phyloP scores from a whole-genome alignment of 1,140 invertebrate species.

The Eubasilissa regina region DNA sequence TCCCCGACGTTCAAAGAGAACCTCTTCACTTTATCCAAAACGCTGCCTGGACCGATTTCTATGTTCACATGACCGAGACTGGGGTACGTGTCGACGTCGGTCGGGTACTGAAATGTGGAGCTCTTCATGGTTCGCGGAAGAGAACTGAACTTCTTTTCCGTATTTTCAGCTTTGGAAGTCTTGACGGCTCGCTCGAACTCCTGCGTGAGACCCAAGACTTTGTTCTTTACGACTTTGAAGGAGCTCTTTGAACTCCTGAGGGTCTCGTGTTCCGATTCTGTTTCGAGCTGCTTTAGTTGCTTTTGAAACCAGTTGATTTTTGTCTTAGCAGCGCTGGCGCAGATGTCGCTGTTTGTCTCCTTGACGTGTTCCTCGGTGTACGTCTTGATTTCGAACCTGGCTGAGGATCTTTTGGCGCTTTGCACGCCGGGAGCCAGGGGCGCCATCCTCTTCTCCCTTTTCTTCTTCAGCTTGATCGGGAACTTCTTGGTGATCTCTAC shows the following conservation, averaged over 20 bases:
- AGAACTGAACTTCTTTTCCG: slow-evolving; percentile 21
- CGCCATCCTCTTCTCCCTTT: slow-evolving; percentile 46
- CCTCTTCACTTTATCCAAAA: slow-evolving; percentile 69
- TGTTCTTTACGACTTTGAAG: slow-evolving; percentile 38
- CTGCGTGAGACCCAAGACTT: slow-evolving; percentile 46
- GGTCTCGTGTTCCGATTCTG: slow-evolving; percentile 65
- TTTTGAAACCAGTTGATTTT: slow-evolving; percentile 72
- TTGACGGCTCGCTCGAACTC: slow-evolving; percentile 44
- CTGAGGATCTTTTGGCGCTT: slow-evolving; percentile 62
- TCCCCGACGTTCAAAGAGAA: slow-evolving; percentile 62
- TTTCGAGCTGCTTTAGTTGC: slow-evolving; percentile 64
- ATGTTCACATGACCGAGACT: slow-evolving; percentile 12
- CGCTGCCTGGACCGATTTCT: slow-evolving; percentile 64
- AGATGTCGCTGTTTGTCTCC: slow-evolving; percentile 63
- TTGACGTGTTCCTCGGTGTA: slow-evolving; percentile 66
- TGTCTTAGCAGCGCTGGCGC: slow-evolving; percentile 67
- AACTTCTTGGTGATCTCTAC: slow-evolving; percentile 43
- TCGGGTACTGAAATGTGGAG: neutral
- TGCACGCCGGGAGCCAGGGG: slow-evolving; percentile 53
- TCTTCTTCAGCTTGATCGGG: slow-evolving; percentile 40
- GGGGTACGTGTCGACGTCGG: neutral
- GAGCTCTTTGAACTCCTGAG: slow-evolving; percentile 62
- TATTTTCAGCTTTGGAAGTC: neutral
- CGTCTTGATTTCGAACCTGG: slow-evolving; percentile 69
- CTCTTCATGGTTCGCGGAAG: slow-evolving; percentile 56